A percentile compares a stretch with the other conserved stretches of the same genome.
Conservation (phyloP, 2,888 invertebrate genomes). For the Drosophila acutilabella region DNA sequence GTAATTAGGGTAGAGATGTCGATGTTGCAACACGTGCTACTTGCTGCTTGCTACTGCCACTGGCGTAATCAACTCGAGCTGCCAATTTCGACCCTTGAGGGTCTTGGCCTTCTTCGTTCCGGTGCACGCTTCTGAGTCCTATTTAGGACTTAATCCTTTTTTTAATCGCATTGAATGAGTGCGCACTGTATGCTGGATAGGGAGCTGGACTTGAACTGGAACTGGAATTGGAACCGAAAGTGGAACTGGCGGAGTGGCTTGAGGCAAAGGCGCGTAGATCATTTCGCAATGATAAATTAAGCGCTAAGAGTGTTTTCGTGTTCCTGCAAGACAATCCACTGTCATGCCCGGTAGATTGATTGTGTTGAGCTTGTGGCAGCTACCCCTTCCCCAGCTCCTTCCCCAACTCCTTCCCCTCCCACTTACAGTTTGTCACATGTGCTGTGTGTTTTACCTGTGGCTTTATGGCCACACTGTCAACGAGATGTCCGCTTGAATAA, state of each 20-base stretch:
- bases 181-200: conserved; percentile 38
- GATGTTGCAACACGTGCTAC: conserved; percentile 71
- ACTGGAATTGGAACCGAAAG: background rate
- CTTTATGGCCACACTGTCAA: conserved; percentile 73
- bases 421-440: conserved; percentile 48
- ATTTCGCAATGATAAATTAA: conserved; percentile 84
- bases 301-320: conserved; percentile 85
- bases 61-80: conserved; percentile 67
- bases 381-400: conserved; percentile 7
- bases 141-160: conserved; percentile 77
- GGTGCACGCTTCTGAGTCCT: conserved; percentile 29
- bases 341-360: conserved; percentile 84
- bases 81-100: conserved; percentile 64
- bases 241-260: conserved; percentile 23
- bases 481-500: conserved; percentile 64
- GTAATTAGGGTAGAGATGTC: conserved; percentile 49
- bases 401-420: background rate
- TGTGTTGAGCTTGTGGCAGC: conserved; percentile 59
- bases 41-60: conserved; percentile 31
- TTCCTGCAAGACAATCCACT: conserved; percentile 83
- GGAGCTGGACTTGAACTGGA: conserved; percentile 29
- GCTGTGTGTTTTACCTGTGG: conserved; percentile 43
- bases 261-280: conserved; percentile 70
- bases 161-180: conserved; percentile 73
- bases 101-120: conserved; percentile 33